Evolutionary conservation across 2,888 invertebrate species (phyloP).

Genomic region (Rhorus exstirpatorius): DNA sequence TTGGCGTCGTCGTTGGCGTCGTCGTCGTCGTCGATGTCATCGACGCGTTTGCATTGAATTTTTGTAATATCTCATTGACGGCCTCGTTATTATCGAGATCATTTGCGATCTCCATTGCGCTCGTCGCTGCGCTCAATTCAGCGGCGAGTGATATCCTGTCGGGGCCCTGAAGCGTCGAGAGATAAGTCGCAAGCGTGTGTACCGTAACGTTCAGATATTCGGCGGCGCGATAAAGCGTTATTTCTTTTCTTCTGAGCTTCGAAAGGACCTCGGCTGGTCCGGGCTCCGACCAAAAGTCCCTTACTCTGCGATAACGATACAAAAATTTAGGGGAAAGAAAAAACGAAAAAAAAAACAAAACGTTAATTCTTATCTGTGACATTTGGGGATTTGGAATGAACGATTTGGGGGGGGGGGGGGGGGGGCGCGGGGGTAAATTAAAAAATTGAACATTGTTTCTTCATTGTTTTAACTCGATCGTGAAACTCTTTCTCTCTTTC

Average conservation of each 20-base stretch:
- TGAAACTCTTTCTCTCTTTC: too few relatives aligned
- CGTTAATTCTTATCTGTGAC: too few relatives aligned
- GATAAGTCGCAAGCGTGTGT: constrained; percentile 91
- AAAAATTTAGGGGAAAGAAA: constrained; percentile 63
- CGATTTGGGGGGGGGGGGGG: too few relatives aligned
- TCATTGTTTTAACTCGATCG: too few relatives aligned
- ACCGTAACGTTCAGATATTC: constrained; percentile 92
- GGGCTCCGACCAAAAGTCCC: constrained; percentile 93
- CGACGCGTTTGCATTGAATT: constrained; percentile 82
- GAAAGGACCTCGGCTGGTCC: constrained; percentile 91
- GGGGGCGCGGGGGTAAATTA: too few relatives aligned
- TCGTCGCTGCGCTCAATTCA: constrained; percentile 83
- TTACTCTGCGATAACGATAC: constrained; percentile 85
- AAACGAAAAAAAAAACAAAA: too few relatives aligned
- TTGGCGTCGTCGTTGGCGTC: constrained; percentile 83
- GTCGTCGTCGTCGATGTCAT: constrained; percentile 79
- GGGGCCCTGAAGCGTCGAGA: constrained; percentile 88
- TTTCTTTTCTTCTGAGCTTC: constrained; percentile 91
- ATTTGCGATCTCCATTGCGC: constrained; percentile 83
- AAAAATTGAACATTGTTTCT: too few relatives aligned
- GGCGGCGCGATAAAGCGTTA: constrained; percentile 91
- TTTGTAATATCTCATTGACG: constrained; percentile 86
- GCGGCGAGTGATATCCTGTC: constrained; percentile 86
- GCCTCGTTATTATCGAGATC: constrained; percentile 86
- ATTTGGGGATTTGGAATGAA: too few relatives aligned